Conservation (phyloP, 2,113 vertebrate genomes). For the Gyps fulvus region DNA sequence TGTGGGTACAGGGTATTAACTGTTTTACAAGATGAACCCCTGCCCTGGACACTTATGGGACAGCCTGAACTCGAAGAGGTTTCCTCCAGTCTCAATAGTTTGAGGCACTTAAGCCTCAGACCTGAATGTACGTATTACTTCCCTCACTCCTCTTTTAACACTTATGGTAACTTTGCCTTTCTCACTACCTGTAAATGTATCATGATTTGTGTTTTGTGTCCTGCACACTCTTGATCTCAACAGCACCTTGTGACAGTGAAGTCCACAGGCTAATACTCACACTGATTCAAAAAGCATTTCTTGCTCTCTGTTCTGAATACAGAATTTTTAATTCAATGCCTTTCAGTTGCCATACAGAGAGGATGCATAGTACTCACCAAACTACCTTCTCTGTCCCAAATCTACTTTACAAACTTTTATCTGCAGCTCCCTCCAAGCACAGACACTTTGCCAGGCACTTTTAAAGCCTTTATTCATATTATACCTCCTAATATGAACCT, state of each 20-base stretch:
- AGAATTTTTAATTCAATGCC: background rate
- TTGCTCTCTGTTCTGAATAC: background rate
- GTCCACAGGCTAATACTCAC: background rate
- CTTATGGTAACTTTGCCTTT: background rate
- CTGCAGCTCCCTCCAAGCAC: background rate
- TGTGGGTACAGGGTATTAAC: background rate
- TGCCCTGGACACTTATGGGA: background rate
- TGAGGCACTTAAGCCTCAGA: background rate
- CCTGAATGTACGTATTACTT: accelerated
- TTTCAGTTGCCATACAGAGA: background rate
- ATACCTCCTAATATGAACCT: background rate
- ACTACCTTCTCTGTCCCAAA: background rate
- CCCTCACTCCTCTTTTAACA: background rate
- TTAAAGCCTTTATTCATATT: background rate
- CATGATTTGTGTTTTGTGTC: background rate
- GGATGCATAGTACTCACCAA: background rate
- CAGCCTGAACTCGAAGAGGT: background rate
- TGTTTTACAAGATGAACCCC: background rate
- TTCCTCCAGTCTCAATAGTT: background rate
- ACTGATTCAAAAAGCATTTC: background rate
- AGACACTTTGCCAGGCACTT: background rate
- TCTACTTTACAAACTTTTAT: background rate
- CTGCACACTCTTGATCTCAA: background rate
- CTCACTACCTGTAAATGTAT: background rate
- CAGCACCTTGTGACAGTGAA: background rate